phyloP scores from a whole-genome alignment of 2,888 invertebrate species.

The Cerastoderma edule region DNA sequence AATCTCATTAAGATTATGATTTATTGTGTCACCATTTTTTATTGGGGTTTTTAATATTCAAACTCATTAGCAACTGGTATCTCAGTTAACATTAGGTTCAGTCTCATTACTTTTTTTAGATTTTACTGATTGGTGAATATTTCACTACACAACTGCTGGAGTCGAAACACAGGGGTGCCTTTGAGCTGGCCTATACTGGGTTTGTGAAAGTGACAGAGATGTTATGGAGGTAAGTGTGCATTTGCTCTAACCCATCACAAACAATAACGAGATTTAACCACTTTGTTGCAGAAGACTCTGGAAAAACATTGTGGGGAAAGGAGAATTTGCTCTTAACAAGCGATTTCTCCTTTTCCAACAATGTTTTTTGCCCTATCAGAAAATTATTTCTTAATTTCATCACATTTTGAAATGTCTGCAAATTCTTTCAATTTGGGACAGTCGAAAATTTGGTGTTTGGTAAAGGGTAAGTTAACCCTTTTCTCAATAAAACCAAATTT shows the following conservation, averaged over 20 bases:
- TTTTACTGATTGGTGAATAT: slow-evolving; percentile 76
- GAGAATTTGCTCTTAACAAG: slow-evolving; percentile 1
- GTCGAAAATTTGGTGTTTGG: too few species aligned
- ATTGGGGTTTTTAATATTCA: too few species aligned
- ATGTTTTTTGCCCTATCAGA: too few species aligned
- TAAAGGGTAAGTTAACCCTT: too few species aligned
- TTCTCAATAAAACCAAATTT: too few species aligned
- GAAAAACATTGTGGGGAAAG: slow-evolving; percentile 3
- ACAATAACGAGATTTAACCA: neutral
- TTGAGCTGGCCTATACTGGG: slow-evolving; percentile 96
- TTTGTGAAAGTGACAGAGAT: slow-evolving; percentile 91
- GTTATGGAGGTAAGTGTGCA: slow-evolving; percentile 87
- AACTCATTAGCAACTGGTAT: too few species aligned
- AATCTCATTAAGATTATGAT: too few species aligned
- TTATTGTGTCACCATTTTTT: too few species aligned
- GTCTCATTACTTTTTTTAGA: slow-evolving; percentile 62
- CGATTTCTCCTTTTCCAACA: neutral
- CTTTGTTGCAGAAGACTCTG: neutral
- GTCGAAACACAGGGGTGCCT: slow-evolving; percentile 98
- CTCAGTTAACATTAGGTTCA: neutral
- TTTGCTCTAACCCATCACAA: too few species aligned
- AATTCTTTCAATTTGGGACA: too few species aligned
- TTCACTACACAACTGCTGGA: slow-evolving; percentile 84
- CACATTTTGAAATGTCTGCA: too few species aligned
- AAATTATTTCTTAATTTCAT: too few species aligned